phyloP scores from a whole-genome alignment of 2,113 vertebrate genomes.

The Heliornis fulica region DNA sequence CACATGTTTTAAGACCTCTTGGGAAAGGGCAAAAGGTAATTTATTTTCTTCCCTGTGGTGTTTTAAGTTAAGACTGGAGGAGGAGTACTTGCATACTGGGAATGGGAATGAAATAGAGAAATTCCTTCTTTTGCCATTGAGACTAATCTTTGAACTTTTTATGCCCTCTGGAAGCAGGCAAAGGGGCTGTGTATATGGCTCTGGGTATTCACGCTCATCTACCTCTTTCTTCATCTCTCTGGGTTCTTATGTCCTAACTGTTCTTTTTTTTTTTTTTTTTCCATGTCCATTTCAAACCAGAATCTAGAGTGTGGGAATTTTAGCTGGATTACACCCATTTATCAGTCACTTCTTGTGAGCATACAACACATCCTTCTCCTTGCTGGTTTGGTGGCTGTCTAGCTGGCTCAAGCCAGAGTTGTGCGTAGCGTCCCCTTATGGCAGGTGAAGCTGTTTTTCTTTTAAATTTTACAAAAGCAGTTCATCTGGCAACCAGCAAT shows the following conservation, averaged over 20 bases:
- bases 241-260: not conserved
- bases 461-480: not conserved
- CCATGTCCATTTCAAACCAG: not conserved
- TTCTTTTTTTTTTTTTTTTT: not conserved
- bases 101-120: not conserved
- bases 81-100: not conserved
- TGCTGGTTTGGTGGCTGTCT: not conserved
- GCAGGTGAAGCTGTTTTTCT: not conserved
- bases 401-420: not conserved
- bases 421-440: slow-evolving; percentile 9
- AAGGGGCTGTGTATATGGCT: not conserved
- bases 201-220: not conserved
- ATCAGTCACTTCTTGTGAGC: not conserved
- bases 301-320: not conserved
- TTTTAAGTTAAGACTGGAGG: not conserved
- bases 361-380: not conserved
- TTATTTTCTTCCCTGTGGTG: not conserved
- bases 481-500: not conserved
- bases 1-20: not conserved
- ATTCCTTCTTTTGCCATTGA: not conserved
- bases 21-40: not conserved
- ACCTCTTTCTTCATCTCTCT: not conserved
- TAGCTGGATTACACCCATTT: not conserved
- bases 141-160: not conserved
- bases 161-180: not conserved